Conservation (phyloP, 2,113 vertebrate genomes). For the Malurus melanocephalus region DNA sequence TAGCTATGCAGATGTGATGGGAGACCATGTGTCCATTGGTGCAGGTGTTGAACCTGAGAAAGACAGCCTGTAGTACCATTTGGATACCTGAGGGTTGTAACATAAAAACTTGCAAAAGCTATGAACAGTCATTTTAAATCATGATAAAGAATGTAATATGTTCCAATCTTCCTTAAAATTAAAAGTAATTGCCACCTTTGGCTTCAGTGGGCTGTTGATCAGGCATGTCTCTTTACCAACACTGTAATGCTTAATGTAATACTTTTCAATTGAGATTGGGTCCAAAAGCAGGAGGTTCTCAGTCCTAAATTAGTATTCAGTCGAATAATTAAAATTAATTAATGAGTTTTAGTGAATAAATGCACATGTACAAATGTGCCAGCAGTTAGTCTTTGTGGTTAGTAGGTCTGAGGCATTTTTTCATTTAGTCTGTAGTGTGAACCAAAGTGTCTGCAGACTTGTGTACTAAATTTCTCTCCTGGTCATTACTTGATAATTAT, state of each 20-base stretch:
- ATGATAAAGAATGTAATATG: not conserved
- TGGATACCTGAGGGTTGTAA: not conserved
- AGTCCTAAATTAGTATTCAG: not conserved
- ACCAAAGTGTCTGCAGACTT: not conserved
- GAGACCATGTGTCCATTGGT: no score
- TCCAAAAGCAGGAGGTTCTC: not conserved
- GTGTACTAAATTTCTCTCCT: not conserved
- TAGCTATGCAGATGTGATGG: no score
- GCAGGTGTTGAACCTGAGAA: not conserved
- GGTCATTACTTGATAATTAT: not conserved
- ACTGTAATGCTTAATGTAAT: not conserved
- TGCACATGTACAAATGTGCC: not conserved
- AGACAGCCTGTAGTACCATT: not conserved
- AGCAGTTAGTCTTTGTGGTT: not conserved
- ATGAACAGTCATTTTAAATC: not conserved
- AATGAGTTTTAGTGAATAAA: not conserved
- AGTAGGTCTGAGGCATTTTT: not conserved
- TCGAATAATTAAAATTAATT: not conserved
- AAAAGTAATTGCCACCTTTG: not conserved
- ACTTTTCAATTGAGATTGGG: not conserved
- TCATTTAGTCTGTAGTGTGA: not conserved
- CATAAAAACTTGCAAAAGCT: no score
- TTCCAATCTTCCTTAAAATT: not conserved
- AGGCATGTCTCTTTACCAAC: not conserved
- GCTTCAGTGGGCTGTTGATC: not conserved